These are phyloP conservation scores for Drosophila paramelanica DNA, from an alignment of 2,888 invertebrate genomes.

Conservation along the genomic window DNA sequence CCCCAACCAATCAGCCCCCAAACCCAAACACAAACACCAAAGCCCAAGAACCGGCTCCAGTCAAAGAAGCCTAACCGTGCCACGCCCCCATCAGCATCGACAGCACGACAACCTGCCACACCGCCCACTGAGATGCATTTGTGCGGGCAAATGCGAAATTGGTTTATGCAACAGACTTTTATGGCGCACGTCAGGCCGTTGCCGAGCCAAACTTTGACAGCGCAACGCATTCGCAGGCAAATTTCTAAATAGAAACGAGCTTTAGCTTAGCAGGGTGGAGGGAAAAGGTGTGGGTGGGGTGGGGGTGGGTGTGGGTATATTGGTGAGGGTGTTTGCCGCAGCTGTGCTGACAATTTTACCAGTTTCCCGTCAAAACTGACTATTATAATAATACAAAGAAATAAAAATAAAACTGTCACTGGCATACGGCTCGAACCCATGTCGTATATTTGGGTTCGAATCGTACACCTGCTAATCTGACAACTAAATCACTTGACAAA, in stretches of 20 bases:
- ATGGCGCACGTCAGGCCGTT: conserved; percentile 64
- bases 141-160: conserved; percentile 76
- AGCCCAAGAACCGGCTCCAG: conserved; percentile 4
- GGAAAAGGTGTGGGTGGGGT: background rate
- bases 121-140: conserved; percentile 55
- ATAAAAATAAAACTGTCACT: too few relatives aligned
- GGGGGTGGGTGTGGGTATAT: background rate
- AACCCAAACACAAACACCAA: background rate
- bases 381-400: too few relatives aligned
- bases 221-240: conserved; percentile 56
- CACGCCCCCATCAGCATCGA: background rate
- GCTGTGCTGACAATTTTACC: too few relatives aligned
- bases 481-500: too few relatives aligned
- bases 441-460: too few relatives aligned
- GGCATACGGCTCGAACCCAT: too few relatives aligned
- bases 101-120: background rate
- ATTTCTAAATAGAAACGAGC: conserved; percentile 56
- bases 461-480: too few relatives aligned
- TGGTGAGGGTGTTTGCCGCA: too few relatives aligned
- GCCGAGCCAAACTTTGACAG: conserved; percentile 71
- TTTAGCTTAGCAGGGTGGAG: background rate
- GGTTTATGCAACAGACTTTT: conserved; percentile 80
- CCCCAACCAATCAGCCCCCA: conserved; percentile 17
- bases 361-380: too few relatives aligned
- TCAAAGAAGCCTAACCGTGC: background rate